A percentile compares a stretch with the other conserved stretches of the same genome.
These are phyloP conservation scores for Agrotis puta DNA, from an alignment of 2,888 invertebrate species.

Conservation along the genomic window DNA sequence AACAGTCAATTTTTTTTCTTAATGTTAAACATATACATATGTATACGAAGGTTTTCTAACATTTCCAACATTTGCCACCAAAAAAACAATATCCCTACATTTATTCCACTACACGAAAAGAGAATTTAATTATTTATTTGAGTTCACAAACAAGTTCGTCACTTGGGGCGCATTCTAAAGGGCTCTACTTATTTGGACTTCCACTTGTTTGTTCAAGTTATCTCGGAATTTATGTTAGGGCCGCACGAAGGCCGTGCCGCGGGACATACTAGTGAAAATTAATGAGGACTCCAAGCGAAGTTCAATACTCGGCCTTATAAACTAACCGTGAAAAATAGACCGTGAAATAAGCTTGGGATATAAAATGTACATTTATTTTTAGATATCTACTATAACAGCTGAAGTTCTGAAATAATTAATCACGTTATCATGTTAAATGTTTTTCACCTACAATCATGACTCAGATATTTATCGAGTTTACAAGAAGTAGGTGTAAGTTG, in stretches of 20 bases:
- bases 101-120: conserved; percentile 58
- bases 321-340: conserved; percentile 70
- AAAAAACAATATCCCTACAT: conserved; percentile 44
- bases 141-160: conserved; percentile 79
- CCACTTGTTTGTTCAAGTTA: conserved; percentile 86
- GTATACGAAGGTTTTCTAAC: neutral
- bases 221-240: conserved; percentile 86
- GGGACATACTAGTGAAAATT: conserved; percentile 85
- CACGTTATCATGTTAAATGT: no score
- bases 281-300: conserved; percentile 78
- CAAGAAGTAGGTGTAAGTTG: no score
- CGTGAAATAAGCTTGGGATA: conserved; percentile 15
- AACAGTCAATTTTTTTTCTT: neutral
- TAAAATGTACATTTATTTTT: conserved; percentile 9
- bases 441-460: no score
- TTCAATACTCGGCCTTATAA: conserved; percentile 71
- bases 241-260: conserved; percentile 79
- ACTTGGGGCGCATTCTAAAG: conserved; percentile 84
- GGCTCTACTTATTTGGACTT: conserved; percentile 85
- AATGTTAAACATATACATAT: neutral
- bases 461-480: no score
- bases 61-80: neutral
- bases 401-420: neutral
- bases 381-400: neutral
- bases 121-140: conserved; percentile 73